Evolutionary conservation across 2,888 invertebrate genomes (phyloP).

Genomic region (Asteroscopus sphinx): DNA sequence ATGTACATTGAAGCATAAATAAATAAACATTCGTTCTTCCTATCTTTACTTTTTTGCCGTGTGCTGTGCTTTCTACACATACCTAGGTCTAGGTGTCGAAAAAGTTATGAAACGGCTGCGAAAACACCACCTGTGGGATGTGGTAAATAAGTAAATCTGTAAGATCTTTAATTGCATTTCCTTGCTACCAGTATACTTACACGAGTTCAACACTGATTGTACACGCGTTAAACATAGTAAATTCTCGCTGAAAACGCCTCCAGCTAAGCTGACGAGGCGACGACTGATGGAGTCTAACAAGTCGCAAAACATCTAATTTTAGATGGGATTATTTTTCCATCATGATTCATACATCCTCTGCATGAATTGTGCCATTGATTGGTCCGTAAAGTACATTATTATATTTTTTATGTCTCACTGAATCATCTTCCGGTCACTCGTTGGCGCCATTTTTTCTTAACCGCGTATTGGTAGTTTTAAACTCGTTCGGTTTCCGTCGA

Average conservation of each 20-base stretch:
- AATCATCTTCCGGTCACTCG: constrained; percentile 71
- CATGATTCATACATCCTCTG: constrained; percentile 74
- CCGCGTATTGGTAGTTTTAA: constrained; percentile 30
- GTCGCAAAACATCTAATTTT: constrained; percentile 31
- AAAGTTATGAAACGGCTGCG: no score
- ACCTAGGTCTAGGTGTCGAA: background rate
- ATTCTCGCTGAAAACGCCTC: background rate
- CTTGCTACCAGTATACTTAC: no score
- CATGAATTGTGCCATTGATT: constrained; percentile 73
- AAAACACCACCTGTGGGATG: no score
- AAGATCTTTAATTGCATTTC: background rate
- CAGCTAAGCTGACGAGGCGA: constrained; percentile 7
- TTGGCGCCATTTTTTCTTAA: constrained; percentile 51
- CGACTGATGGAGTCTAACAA: constrained; percentile 11
- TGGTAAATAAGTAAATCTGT: background rate
- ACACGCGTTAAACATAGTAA: background rate
- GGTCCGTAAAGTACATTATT: constrained; percentile 61
- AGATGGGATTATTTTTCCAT: constrained; percentile 49
- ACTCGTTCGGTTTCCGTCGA: constrained; percentile 52
- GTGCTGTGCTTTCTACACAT: no score
- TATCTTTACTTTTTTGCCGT: no score
- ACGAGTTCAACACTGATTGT: background rate
- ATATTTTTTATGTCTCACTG: constrained; percentile 61
- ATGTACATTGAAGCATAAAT: no score
- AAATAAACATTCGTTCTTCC: no score